Base-by-base conservation (phyloP, 2,797 vertebrate genomes). In the Heliangelus exortis region DNA sequence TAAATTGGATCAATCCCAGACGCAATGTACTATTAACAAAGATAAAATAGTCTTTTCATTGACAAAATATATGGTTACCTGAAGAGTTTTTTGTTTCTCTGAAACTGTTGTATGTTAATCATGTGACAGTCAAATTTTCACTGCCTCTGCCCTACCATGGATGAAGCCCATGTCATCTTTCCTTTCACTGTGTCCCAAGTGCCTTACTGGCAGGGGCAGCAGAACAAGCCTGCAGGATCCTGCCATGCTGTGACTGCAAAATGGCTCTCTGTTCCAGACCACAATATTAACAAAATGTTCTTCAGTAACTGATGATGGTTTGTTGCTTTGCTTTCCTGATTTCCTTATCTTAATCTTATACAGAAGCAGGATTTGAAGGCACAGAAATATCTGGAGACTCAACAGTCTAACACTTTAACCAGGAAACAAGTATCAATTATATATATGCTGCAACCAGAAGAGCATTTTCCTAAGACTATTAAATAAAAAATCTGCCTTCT, bases 131-230 rank as follows among this genome's bases (percentile, higher is more conserved):
- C 43, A 71, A 43, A 51, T 59, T 12, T 83, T 61, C 36, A 65
- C 17, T 6, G 19, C 28, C 80, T 12, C 8, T 0, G 0, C 6
- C 79, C 28, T 55, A 31, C 33, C 20, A 28, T 0, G 0, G 33
- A 57, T 5, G 48, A 91, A 67, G 6, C 7, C 14, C 8, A 11
- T 45, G 28, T 23, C 0, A 15, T 78, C 78, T 75, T 62, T 84
- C 34, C 21, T 67, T 34, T 67, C 58, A 83, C 31, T 67, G 39
- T 67, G 5, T 50, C 9, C 10, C 3, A 39, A 19, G 3, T 45
- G 1, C 29, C 15, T 62, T 36, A 69, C 19, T 61, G 28, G 7
- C 17, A 53, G 15, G 33, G 15, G 9, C 81, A 81, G 39, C 28
- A 86, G 41, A 83, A 61, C 11, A 80, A 77, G 10, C 17, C 9